These are phyloP conservation scores for Hemiprocne comata DNA, from an alignment of 2,113 vertebrate species.

Conservation along the genomic window DNA sequence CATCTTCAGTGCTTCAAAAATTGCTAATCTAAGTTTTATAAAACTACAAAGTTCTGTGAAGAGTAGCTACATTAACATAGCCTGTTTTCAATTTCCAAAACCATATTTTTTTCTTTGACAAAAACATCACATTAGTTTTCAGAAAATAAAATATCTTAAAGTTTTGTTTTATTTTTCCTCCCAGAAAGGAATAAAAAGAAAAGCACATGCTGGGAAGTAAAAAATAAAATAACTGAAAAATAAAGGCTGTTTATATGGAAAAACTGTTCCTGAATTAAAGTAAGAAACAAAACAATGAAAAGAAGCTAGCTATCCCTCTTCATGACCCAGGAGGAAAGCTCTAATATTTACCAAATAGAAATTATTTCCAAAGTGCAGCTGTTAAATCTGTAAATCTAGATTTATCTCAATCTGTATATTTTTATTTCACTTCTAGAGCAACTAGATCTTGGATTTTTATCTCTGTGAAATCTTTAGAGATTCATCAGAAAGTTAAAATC, in stretches of 20 bases:
- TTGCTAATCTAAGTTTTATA: neutral
- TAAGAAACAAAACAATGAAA: neutral
- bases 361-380: neutral
- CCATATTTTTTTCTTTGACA: neutral
- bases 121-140: neutral
- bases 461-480: neutral
- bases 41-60: neutral
- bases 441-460: neutral
- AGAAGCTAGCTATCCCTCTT: neutral
- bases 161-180: neutral
- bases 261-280: neutral
- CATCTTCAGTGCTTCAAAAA: neutral
- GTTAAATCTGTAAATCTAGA: neutral
- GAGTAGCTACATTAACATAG: neutral
- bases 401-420: neutral
- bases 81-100: neutral
- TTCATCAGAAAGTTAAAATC: neutral
- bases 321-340: neutral
- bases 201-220: neutral
- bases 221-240: neutral
- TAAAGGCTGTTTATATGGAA: neutral
- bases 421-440: neutral
- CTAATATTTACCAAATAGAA: neutral
- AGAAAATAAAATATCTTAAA: neutral
- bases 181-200: neutral